Percentiles rank a stretch among this genome's conserved stretches.
phyloP scores from a whole-genome alignment of 92 coral and sea anemone genomes.

The Porites rus region DNA sequence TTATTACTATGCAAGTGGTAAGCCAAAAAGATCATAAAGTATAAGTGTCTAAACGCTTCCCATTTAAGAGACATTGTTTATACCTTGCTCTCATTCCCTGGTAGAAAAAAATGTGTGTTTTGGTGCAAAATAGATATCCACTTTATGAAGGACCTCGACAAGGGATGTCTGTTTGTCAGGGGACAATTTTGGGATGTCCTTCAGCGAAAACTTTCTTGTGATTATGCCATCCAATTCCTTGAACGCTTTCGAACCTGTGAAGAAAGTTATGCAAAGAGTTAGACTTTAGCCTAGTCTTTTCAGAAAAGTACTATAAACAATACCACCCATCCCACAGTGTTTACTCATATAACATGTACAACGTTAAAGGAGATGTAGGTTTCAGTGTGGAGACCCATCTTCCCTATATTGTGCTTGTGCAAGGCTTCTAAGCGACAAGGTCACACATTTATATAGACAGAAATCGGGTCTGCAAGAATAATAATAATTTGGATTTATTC shows the following conservation, averaged over 20 bases:
- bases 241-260: constrained; percentile 42
- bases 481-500: neutral
- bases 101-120: constrained; percentile 30
- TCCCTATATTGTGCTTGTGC: neutral
- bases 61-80: too few species aligned
- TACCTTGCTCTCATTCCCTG: constrained; percentile 54
- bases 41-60: too few species aligned
- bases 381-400: too few species aligned
- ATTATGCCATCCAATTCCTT: constrained; percentile 42
- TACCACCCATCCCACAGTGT: too few species aligned
- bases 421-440: too few species aligned
- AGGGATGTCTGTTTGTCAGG: constrained; percentile 40
- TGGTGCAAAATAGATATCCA: constrained; percentile 33
- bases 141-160: constrained; percentile 50
- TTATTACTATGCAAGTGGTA: too few species aligned
- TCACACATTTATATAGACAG: too few species aligned
- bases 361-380: too few species aligned
- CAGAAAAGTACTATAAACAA: too few species aligned
- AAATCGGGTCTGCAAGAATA: neutral
- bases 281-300: too few species aligned
- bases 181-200: constrained; percentile 40
- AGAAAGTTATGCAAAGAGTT: neutral
- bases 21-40: too few species aligned
- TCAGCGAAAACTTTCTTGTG: constrained; percentile 29
- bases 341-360: too few species aligned